Evolutionary conservation across 2,113 vertebrate genomes (phyloP).

Genomic region (Carassius gibelio): DNA sequence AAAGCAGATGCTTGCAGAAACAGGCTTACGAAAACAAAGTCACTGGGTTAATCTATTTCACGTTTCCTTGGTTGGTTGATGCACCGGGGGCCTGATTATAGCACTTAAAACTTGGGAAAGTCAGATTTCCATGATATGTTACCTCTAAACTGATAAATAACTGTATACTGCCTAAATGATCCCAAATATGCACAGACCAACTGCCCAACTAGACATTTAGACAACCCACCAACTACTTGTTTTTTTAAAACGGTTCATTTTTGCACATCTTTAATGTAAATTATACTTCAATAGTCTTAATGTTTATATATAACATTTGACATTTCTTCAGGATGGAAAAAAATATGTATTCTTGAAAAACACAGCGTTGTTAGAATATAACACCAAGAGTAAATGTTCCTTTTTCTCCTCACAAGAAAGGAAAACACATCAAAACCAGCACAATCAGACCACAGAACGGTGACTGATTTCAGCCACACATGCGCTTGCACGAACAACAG

Average conservation of each 20-base stretch:
- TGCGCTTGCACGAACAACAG: neutral
- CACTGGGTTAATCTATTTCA: too few relatives aligned
- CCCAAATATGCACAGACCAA: neutral
- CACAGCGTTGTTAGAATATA: neutral
- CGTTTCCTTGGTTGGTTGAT: too few relatives aligned
- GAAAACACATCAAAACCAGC: neutral
- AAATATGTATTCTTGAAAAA: neutral
- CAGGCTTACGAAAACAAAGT: too few relatives aligned
- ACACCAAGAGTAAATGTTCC: neutral
- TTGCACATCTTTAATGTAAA: neutral
- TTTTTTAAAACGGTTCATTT: neutral
- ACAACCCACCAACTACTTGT: too few relatives aligned
- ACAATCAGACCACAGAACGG: neutral
- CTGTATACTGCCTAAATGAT: too few relatives aligned
- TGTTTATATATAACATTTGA: neutral
- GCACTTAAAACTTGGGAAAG: too few relatives aligned
- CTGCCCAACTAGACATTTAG: neutral
- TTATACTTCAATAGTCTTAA: neutral
- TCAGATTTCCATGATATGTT: too few relatives aligned
- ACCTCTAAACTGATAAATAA: too few relatives aligned
- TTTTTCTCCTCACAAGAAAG: neutral
- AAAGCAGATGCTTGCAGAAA: too few relatives aligned
- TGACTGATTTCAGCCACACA: neutral
- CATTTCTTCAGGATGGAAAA: neutral
- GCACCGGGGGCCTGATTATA: too few relatives aligned